Percentiles rank a stretch among this genome's conserved stretches.
phyloP scores from a whole-genome alignment of 2,797 vertebrate genomes.

The Hypotaenidia philippensis region DNA sequence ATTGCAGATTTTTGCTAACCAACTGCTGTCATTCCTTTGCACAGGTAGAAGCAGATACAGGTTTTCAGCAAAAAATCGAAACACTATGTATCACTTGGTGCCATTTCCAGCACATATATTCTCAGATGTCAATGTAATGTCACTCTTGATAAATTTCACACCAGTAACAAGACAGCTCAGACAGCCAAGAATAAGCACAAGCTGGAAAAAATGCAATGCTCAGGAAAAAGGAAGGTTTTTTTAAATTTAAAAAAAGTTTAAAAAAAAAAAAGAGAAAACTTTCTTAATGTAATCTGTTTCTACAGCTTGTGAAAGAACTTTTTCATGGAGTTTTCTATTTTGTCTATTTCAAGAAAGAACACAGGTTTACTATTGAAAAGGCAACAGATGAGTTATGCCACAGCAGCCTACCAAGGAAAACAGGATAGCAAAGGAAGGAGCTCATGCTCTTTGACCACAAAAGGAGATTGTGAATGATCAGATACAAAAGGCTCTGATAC shows the following conservation, averaged over 20 bases:
- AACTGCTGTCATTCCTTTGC: not conserved
- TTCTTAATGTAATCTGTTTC: not conserved
- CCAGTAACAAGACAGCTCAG: not conserved
- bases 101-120: not conserved
- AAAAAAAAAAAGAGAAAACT: not conserved
- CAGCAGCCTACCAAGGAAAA: not conserved
- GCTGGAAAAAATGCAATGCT: not conserved
- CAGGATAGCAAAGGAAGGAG: not conserved
- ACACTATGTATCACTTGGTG: not conserved
- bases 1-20: not conserved
- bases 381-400: not conserved
- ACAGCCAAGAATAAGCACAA: not conserved
- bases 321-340: not conserved
- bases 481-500: not conserved
- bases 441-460: not conserved
- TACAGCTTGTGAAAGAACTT: not conserved
- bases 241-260: not conserved
- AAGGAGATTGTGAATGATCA: not conserved
- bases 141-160: not conserved
- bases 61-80: not conserved
- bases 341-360: not conserved
- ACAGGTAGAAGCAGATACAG: not conserved
- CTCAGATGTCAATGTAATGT: not conserved
- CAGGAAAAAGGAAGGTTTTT: not conserved
- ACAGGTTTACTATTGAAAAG: not conserved